Evolutionary conservation across 2,113 vertebrate species (phyloP).

Genomic region (Platichthys flesus): DNA sequence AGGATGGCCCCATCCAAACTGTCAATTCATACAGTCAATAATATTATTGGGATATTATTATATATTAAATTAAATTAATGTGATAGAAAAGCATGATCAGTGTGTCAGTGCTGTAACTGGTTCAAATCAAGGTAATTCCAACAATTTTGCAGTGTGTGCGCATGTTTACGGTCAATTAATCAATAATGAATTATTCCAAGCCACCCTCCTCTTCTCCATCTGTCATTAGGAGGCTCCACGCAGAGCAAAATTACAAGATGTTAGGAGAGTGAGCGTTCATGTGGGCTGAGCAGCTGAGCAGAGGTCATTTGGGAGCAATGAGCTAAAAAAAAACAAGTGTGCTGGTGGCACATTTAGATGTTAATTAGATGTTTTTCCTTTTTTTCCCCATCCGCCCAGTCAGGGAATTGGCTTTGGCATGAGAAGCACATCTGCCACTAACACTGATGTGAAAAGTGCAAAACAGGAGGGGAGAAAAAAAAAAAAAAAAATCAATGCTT

Average conservation of each 20-base stretch:
- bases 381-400: background rate
- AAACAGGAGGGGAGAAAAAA: constrained; percentile 5
- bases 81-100: background rate
- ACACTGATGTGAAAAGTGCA: constrained; percentile 32
- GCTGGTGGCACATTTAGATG: constrained; percentile 43
- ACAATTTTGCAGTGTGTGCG: background rate
- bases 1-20: background rate
- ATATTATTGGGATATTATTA: too few species aligned
- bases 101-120: background rate
- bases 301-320: constrained; percentile 40
- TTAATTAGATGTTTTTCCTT: constrained; percentile 38
- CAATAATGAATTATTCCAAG: constrained; percentile 1
- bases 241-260: constrained; percentile 6
- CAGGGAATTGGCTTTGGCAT: constrained; percentile 24
- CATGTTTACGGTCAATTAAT: constrained; percentile 12
- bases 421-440: constrained; percentile 59
- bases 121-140: background rate
- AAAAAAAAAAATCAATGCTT: constrained; percentile 3
- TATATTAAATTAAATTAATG: background rate
- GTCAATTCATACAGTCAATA: background rate
- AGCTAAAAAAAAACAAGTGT: constrained; percentile 13
- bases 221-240: background rate
- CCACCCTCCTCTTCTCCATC: background rate
- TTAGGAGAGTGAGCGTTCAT: constrained; percentile 26
- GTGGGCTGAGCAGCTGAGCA: constrained; percentile 26